Evolutionary conservation across 2,113 vertebrate genomes (phyloP).

Genomic region (Hemichromis elongatus): DNA sequence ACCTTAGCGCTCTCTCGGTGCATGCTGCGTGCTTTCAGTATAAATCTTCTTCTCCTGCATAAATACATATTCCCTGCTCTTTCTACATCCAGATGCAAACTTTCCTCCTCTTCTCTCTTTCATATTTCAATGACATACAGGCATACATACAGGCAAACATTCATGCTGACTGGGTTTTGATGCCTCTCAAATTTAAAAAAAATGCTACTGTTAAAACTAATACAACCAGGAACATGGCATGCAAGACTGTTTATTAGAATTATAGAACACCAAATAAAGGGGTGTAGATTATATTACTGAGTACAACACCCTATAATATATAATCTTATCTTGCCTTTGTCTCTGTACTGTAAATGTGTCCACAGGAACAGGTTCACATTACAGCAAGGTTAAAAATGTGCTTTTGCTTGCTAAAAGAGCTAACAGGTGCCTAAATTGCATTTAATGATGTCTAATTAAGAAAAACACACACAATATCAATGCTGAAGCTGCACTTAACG

Average conservation of each 20-base stretch:
- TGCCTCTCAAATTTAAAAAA: neutral
- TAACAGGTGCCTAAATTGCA: neutral
- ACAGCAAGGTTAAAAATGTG: neutral
- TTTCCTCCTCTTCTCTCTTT: neutral
- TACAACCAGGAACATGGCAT: neutral
- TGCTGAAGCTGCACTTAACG: neutral
- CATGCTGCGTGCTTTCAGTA: neutral
- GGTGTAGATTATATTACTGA: neutral
- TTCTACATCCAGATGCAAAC: neutral
- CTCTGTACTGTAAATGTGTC: neutral
- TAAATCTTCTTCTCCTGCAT: neutral
- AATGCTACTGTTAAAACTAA: neutral
- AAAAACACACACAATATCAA: neutral
- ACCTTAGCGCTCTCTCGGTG: neutral
- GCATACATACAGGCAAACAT: neutral
- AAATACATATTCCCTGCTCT: neutral
- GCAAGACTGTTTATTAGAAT: neutral
- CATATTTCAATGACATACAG: neutral
- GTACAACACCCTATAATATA: rapidly evolving
- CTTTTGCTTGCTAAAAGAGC: neutral
- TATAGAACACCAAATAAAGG: neutral
- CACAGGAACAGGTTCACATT: neutral
- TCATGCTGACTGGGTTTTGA: neutral
- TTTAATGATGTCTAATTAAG: neutral
- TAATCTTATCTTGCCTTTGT: neutral